phyloP scores from a whole-genome alignment of 2,888 invertebrate genomes.

The Dendrolimus houi region DNA sequence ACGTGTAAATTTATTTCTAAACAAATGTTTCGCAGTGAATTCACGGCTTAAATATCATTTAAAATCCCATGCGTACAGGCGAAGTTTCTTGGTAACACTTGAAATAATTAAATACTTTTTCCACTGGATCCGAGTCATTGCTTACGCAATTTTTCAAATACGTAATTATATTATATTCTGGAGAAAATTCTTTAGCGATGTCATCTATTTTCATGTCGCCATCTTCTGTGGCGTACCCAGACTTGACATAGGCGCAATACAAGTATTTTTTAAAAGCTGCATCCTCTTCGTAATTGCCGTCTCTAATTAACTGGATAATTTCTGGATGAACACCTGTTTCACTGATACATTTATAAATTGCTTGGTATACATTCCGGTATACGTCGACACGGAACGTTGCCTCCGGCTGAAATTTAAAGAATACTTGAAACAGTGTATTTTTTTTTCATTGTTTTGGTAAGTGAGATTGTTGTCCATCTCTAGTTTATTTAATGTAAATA shows the following conservation, averaged over 20 bases:
- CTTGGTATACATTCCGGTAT: neutral
- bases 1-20: no score
- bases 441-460: no score
- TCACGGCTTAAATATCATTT: neutral
- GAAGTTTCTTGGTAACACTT: neutral
- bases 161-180: no score
- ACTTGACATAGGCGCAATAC: neutral
- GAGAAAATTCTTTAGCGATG: no score
- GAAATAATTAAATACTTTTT: neutral
- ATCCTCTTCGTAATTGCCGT: neutral
- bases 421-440: no score
- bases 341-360: neutral
- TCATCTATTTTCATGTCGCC: no score
- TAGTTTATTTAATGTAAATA: no score
- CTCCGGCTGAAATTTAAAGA: no score
- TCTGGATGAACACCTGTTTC: neutral
- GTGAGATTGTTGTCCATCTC: no score
- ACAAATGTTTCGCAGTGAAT: no score
- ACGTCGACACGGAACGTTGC: neutral
- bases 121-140: no score
- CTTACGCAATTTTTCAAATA: neutral
- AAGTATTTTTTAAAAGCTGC: neutral
- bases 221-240: no score
- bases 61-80: neutral
- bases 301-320: neutral